Evolutionary conservation across 2,113 vertebrate species (phyloP), one percentile per base, ranked within the genome.

Genomic region (Eonycteris spelaea): DNA sequence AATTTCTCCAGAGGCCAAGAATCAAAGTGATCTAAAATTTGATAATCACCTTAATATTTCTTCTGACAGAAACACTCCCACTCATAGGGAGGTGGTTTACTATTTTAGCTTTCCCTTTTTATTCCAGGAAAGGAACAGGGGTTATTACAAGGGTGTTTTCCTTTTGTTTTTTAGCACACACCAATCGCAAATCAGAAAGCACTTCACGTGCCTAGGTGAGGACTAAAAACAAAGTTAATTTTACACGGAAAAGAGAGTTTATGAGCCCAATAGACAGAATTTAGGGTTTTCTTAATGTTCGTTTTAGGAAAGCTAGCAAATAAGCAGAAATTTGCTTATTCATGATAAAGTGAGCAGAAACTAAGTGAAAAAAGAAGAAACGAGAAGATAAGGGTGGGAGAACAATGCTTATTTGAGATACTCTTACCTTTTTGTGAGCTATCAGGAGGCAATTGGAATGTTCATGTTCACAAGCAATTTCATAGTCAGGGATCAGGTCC

Each of bases 371-470:
- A 57, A 74, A 78, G 78, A 53, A 59, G 15, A 35, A 40, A 48
- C 21, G 48, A 63, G 35, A 61, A 57, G 43, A 30, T 15, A 5
- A 45, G 13, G 22, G 16, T 38, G 28, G 89, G 0, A 18, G 63
- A 16, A 61, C 73, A 24, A 18, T 0, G 1, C 26, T 3, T 0
- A 6, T 14, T 3, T 5, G 22, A 33, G 24, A 4, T 6, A 8
- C 1, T 0, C 98, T 98, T 98, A 99, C 99, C 99, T 99, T 99
- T 38, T 97, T 98, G 98, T 99, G 99, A 3, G 99, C 99, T 1
- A 99, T 93, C 65, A 99, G 98, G 80, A 99, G 98, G 89, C 99
- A 99, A 98, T 99, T 99, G 2, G 99, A 99, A 97, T 99, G 99
- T 53, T 99, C 99, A 0, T 99, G 99, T 86, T 99, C 99, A 4